Evolutionary conservation across 2,113 vertebrate genomes (phyloP).

Genomic region (Mirza zaza): DNA sequence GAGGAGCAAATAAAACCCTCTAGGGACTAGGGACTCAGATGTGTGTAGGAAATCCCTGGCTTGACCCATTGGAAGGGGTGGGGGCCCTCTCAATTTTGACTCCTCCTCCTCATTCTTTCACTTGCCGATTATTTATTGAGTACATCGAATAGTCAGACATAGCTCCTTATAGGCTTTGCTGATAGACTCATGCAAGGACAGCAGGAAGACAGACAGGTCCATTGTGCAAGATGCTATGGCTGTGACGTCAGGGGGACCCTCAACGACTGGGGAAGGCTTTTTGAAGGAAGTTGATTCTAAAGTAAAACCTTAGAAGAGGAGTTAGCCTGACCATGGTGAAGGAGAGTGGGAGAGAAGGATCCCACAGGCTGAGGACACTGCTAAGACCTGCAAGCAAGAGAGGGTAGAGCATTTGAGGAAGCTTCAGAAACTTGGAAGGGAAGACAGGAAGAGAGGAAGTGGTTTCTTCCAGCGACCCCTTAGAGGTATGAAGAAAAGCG

Average conservation of each 20-base stretch:
- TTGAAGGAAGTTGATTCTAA: not conserved
- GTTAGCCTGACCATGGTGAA: not conserved
- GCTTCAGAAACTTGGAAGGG: not conserved
- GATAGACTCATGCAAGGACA: not conserved
- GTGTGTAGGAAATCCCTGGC: not conserved
- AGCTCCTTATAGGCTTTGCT: not conserved
- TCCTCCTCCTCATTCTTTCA: not conserved
- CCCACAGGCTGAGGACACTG: not conserved
- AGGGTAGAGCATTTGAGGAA: not conserved
- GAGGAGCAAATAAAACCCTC: constrained; percentile 39
- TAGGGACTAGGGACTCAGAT: not conserved
- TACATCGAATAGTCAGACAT: not conserved
- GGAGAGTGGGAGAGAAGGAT: not conserved
- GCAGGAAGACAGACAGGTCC: not conserved
- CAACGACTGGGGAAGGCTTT: not conserved
- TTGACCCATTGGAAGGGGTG: not conserved
- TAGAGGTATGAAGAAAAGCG: not conserved
- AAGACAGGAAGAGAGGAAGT: not conserved
- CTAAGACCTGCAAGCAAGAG: not conserved
- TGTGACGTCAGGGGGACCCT: not conserved
- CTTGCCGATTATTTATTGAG: not conserved
- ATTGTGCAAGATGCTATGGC: not conserved
- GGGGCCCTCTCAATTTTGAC: not conserved
- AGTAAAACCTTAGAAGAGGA: not conserved
- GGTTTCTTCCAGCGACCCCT: not conserved